These are phyloP conservation scores for Nudaria mundana DNA, from an alignment of 2,888 invertebrate genomes.

Conservation along the genomic window DNA sequence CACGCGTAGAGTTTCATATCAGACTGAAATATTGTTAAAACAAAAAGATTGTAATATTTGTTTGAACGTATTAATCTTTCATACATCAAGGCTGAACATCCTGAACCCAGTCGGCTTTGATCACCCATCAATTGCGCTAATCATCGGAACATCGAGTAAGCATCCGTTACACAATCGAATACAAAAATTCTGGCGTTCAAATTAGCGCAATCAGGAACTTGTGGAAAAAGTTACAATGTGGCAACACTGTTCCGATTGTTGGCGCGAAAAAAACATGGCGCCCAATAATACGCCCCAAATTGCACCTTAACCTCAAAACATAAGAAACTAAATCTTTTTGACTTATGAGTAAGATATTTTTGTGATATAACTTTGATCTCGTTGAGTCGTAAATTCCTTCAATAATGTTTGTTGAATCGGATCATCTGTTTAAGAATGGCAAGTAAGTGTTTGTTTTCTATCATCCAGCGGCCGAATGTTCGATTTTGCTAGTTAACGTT, in stretches of 20 bases:
- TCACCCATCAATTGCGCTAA: conserved; percentile 40
- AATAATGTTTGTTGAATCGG: conserved; percentile 69
- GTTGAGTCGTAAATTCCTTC: conserved; percentile 65
- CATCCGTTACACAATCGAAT: conserved; percentile 41
- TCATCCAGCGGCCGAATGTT: conserved; percentile 72
- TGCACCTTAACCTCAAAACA: conserved; percentile 42
- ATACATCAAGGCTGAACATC: conserved; percentile 35
- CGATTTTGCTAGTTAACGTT: conserved; percentile 70
- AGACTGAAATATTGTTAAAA: conserved; percentile 28
- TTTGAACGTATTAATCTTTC: conserved; percentile 47
- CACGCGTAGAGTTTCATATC: conserved; percentile 30
- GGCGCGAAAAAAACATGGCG: conserved; percentile 56
- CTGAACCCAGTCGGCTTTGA: conserved; percentile 44
- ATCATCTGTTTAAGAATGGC: conserved; percentile 68
- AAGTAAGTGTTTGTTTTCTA: conserved; percentile 76
- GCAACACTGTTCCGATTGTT: conserved; percentile 55
- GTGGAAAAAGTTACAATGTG: conserved; percentile 47
- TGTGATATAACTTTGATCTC: conserved; percentile 66
- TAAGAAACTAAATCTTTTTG: conserved; percentile 36
- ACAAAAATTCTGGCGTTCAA: conserved; percentile 55
- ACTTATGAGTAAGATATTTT: conserved; percentile 53
- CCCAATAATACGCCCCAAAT: conserved; percentile 48
- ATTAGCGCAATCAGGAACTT: conserved; percentile 52
- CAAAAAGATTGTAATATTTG: conserved; percentile 41
- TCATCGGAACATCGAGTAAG: conserved; percentile 41